Evolutionary conservation across 2,797 vertebrate species (phyloP).

Genomic region (Microtus agrestis): DNA sequence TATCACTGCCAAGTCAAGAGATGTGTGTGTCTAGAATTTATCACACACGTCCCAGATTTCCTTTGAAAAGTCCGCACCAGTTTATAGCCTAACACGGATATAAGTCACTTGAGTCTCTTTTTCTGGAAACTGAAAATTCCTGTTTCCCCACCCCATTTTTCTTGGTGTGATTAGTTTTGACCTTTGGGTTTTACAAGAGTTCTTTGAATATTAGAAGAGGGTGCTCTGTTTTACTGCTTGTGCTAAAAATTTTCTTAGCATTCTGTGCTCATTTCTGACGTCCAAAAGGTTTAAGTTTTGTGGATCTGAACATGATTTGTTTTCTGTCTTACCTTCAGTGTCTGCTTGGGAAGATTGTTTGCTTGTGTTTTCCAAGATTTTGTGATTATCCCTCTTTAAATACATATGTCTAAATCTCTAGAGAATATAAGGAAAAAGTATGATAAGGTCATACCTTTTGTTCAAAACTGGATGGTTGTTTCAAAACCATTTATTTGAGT

Average conservation of each 20-base stretch:
- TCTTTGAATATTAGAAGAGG: constrained; percentile 24
- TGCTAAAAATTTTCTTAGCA: constrained; percentile 6
- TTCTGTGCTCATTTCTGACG: neutral
- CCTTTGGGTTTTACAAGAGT: constrained; percentile 14
- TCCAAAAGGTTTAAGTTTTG: neutral
- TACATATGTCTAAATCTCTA: neutral
- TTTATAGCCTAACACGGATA: neutral
- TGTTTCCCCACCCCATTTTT: neutral
- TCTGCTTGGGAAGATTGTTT: neutral
- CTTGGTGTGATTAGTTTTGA: constrained; percentile 23
- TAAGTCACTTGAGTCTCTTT: neutral
- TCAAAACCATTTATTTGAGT: constrained; percentile 37
- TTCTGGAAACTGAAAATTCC: neutral
- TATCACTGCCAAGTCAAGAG: neutral
- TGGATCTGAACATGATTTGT: neutral
- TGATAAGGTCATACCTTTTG: constrained; percentile 6
- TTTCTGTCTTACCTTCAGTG: neutral
- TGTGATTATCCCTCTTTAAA: neutral
- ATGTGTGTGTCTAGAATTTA: neutral
- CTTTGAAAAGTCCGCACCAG: neutral
- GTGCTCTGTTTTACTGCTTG: neutral
- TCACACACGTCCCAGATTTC: neutral
- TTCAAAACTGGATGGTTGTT: neutral
- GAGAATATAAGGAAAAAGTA: neutral
- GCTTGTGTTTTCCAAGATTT: constrained; percentile 2